Conservation (phyloP, 2,888 invertebrate genomes). For the Drosophila flavopinicola region DNA sequence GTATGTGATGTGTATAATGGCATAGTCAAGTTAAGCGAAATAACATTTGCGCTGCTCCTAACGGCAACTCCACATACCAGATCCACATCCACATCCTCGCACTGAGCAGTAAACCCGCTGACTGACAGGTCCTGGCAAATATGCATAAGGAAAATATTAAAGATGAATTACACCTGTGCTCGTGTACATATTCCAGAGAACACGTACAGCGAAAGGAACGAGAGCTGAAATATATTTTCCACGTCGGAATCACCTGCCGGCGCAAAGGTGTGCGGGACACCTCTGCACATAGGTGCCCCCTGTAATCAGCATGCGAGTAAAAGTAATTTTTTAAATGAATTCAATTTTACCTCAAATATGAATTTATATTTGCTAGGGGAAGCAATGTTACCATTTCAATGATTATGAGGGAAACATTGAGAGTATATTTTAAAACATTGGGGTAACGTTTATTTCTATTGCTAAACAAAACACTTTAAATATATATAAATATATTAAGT, state of each 20-base stretch:
- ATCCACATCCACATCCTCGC: slow-evolving; percentile 7
- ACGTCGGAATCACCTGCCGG: not conserved
- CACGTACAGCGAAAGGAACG: slow-evolving; percentile 20
- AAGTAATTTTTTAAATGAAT: slow-evolving; percentile 11
- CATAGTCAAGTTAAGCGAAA: slow-evolving; percentile 61
- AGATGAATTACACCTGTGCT: slow-evolving; percentile 57
- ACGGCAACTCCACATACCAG: slow-evolving; percentile 3
- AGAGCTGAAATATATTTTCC: slow-evolving; percentile 16
- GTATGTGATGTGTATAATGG: slow-evolving; percentile 43
- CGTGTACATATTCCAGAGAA: slow-evolving; percentile 2
- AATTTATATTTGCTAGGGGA: not conserved
- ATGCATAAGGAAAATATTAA: slow-evolving; percentile 67
- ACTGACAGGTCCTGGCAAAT: slow-evolving; percentile 51
- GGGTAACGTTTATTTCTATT: too few species aligned
- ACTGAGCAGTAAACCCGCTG: slow-evolving; percentile 10
- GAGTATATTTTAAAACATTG: not conserved
- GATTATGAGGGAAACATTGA: too few species aligned
- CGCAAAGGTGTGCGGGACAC: not conserved
- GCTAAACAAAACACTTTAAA: too few species aligned
- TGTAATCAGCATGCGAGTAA: not conserved
- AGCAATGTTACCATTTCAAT: too few species aligned
- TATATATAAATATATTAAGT: too few species aligned
- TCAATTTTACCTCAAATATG: slow-evolving; percentile 2
- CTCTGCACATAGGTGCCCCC: slow-evolving; percentile 1
- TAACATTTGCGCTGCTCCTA: slow-evolving; percentile 47